These are phyloP conservation scores for Oreonectes daqikongensis DNA, from an alignment of 2,797 vertebrate species.

Conservation along the genomic window DNA sequence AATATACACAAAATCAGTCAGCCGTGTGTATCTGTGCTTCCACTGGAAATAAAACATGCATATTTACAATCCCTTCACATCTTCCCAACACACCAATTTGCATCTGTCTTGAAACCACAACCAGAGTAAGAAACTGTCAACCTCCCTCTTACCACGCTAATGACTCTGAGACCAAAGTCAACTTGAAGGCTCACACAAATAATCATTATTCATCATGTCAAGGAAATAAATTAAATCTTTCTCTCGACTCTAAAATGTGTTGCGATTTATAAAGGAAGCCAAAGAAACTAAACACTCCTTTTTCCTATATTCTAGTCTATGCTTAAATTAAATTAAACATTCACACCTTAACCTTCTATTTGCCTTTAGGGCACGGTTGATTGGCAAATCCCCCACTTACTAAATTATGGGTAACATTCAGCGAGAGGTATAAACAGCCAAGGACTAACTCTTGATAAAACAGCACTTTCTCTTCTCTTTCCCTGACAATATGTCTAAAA, in stretches of 20 bases:
- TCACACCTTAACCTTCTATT: constrained; percentile 36
- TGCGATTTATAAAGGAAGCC: constrained; percentile 24
- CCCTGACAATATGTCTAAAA: constrained; percentile 38
- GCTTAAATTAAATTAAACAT: constrained; percentile 47
- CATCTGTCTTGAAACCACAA: constrained; percentile 42
- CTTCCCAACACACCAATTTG: constrained; percentile 37
- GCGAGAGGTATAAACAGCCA: constrained; percentile 25
- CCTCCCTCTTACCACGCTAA: constrained; percentile 35
- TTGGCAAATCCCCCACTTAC: constrained; percentile 31
- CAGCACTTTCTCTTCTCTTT: constrained; percentile 18
- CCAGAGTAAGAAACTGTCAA: constrained; percentile 45
- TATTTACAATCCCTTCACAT: constrained; percentile 52
- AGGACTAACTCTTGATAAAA: constrained; percentile 45
- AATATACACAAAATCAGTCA: constrained; percentile 41
- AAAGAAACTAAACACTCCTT: constrained; percentile 35
- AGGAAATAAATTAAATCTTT: constrained; percentile 50
- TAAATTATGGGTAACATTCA: constrained; percentile 31
- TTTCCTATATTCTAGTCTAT: constrained; percentile 35
- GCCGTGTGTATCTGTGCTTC: constrained; percentile 14
- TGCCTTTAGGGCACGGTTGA: constrained; percentile 42
- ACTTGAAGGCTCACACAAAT: constrained; percentile 45
- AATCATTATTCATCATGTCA: constrained; percentile 54
- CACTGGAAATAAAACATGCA: constrained; percentile 37
- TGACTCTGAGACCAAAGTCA: constrained; percentile 39
- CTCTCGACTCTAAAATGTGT: constrained; percentile 31